Evolutionary conservation across 2,888 invertebrate species (phyloP), one percentile per base, ranked within the genome.

Genomic region (Uropetala carovei): DNA sequence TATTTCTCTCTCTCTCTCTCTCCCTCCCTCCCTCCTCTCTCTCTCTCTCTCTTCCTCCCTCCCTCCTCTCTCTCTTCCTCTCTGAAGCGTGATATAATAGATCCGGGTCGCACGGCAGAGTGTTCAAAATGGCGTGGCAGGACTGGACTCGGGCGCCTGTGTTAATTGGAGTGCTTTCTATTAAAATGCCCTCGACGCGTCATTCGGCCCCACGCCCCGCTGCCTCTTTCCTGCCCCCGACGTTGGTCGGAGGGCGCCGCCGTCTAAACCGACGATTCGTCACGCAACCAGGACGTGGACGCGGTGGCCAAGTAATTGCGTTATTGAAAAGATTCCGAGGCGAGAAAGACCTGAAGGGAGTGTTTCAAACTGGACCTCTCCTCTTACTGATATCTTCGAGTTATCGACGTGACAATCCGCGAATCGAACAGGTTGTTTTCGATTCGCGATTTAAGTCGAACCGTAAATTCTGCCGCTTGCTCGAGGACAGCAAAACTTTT

Each of bases 101-200:
- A 85, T 43, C 43, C 30, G 18, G 27, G 85, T 11, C 18, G 89
- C 60, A 30, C 86, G 86, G 86, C 59, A 8, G 57, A 59, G 27
- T 43, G 64, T 43, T 89, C 89, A 89, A 89, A 59, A 89, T 60
- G 60, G 86, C 86, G 86, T 86, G 59, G 59, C 86, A 22, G n/a
- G 57, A 83, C 83, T 83, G 83, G 83, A 83, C 83, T 83, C 57
- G 86, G 43, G 68, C 68, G 89, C 56, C 43, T 89, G 89, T 89
- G 89, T 68, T 68, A 89, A 89, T 89, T 89, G 89, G 89, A 89
- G 89, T 60, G 89, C 64, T 64, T 68, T 89, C 89, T 68, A 18
- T 68, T 43, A 18, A 56, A 64, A 89, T 75, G 75, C 75, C 16
- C 75, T 75, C 68, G 68, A 68, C n/a, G n/a, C 68, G n/a, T 75